Conservation (phyloP, 2,113 vertebrate genomes). For the Ophiodon elongatus region DNA sequence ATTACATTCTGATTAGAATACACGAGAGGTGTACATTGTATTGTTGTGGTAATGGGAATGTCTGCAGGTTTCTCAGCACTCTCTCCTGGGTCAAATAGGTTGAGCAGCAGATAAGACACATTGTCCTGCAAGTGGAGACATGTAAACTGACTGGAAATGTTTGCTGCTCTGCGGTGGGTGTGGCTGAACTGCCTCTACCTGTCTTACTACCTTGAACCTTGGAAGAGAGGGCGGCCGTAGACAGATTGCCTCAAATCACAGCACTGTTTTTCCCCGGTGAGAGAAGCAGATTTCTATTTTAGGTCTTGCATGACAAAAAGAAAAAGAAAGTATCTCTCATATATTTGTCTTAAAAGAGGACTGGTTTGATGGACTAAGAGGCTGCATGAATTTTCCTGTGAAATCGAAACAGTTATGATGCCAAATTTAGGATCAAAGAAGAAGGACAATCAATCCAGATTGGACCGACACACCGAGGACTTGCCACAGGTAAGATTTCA, state of each 20-base stretch:
- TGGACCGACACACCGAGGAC: conserved; percentile 27
- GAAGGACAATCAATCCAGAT: conserved; percentile 49
- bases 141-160: background rate
- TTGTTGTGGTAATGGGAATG: background rate
- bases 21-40: no score
- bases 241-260: conserved; percentile 27
- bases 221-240: conserved; percentile 12
- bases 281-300: background rate
- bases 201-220: conserved; percentile 42
- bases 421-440: conserved; percentile 63
- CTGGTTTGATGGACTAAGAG: background rate
- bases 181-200: conserved; percentile 1
- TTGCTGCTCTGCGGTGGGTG: conserved; percentile 34
- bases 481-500: conserved; percentile 74
- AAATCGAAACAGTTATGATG: conserved; percentile 24
- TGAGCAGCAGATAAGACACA: background rate
- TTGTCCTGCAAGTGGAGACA: conserved; percentile 37
- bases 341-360: background rate
- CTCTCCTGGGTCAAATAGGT: background rate
- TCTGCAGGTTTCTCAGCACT: background rate
- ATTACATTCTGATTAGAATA: background rate
- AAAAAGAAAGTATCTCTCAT: background rate
- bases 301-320: background rate
- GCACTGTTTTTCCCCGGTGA: background rate
- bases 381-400: conserved; percentile 10